Conservation (phyloP, 2,797 vertebrate species). For the Notoglanidium macrostoma region DNA sequence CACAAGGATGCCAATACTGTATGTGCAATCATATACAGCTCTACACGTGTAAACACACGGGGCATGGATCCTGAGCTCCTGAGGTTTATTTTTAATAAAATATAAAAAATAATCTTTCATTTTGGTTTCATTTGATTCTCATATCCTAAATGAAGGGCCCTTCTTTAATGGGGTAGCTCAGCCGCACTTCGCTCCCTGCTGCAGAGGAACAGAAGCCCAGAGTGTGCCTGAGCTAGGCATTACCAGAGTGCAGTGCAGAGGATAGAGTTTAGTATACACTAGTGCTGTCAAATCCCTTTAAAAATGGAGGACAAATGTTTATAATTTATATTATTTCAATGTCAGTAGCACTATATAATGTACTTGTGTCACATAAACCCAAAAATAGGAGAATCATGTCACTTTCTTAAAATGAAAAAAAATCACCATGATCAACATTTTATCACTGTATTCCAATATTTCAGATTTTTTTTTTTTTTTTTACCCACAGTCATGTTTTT, state of each 20-base stretch:
- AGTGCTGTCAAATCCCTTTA: not conserved
- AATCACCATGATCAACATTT: not conserved
- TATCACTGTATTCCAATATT: not conserved
- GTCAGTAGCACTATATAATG: not conserved
- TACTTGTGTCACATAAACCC: not conserved
- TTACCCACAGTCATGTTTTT: not conserved
- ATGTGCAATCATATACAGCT: conserved; percentile 34
- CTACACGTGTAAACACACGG: not conserved
- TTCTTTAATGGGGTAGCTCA: not conserved
- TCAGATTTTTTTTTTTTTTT: not conserved
- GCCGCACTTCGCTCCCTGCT: not conserved
- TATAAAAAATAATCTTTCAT: not conserved
- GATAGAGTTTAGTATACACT: not conserved
- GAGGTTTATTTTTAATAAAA: not conserved
- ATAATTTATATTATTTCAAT: not conserved
- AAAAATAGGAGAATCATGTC: not conserved
- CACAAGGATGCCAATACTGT: not conserved
- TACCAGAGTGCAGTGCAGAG: not conserved
- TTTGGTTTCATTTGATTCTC: conserved; percentile 3
- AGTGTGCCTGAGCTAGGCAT: not conserved
- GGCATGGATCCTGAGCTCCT: no score
- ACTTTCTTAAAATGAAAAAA: not conserved
- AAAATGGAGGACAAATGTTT: not conserved
- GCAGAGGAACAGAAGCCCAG: not conserved
- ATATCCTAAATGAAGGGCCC: not conserved